Evolutionary conservation across 2,888 invertebrate species (phyloP), one percentile per base, ranked within the genome.

Genomic region (Heliconius cydno): DNA sequence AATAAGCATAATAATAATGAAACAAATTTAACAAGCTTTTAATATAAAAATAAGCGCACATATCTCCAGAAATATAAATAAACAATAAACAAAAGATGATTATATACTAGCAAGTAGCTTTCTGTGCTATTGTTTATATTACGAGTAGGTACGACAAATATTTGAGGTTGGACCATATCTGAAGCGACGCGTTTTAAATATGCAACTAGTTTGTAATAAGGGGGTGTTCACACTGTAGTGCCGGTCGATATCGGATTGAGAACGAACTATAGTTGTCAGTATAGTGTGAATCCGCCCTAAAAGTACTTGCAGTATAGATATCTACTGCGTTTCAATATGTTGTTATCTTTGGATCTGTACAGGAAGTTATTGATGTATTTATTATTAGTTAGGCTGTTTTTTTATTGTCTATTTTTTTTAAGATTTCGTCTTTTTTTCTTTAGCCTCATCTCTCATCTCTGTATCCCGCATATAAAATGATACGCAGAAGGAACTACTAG

Each of bases 131-230:
- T 82, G 81, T 81, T 74, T 70, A 74, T 41, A 60, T 60, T 60
- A 46, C 46, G 7, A 34, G 34, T 34, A 41, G 75, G 76, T 80
- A 78, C 63, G 79, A 63, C 83, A 84, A 84, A 82, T 82, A 84
- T 85, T 83, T 80, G 77, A 83, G 79, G 78, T 82, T 79, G 68
- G 38, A 77, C 77, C 80, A 84, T 82, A 83, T 77, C 78, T 81
- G 84, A 86, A 76, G 81, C 78, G 76, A 82, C 86, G 85, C 85
- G 88, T 81, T 81, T 83, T 77, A 85, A 86, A 87, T 87, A 82
- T 81, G 78, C 80, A 84, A 84, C 71, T 80, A 84, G 79, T 22
- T 52, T 22, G 7, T 22, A 52, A 52, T 52, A 52, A 52, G 52
- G 52, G 7, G 52, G 3, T 19, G 2, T 52, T 22, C 52, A 52